A percentile compares a stretch with the other conserved stretches of the same genome.
phyloP scores from a whole-genome alignment of 2,888 invertebrate species.

The Beris chalybata region DNA sequence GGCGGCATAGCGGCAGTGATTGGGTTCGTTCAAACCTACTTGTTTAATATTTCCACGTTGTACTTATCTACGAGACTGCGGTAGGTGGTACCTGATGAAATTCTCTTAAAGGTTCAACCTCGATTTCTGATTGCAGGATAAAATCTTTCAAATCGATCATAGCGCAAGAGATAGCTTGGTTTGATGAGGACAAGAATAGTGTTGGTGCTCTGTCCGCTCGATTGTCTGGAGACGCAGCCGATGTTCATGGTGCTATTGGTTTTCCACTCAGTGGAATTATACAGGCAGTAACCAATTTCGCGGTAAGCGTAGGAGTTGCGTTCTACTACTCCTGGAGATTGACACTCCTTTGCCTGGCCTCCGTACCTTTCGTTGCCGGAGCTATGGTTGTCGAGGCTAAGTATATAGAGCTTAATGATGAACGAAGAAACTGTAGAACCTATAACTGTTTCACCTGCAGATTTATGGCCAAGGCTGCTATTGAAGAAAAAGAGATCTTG shows the following conservation, averaged over 20 bases:
- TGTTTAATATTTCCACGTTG: conserved; percentile 76
- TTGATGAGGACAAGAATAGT: conserved; percentile 68
- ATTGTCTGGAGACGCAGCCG: conserved; percentile 72
- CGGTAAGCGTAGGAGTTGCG: conserved; percentile 65
- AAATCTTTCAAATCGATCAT: conserved; percentile 67
- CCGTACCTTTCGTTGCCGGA: conserved; percentile 70
- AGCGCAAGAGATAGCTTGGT: conserved; percentile 75
- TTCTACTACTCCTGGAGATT: conserved; percentile 72
- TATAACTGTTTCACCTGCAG: conserved; percentile 41
- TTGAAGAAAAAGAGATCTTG: conserved; percentile 65
- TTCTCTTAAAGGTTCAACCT: not conserved
- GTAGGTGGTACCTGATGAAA: not conserved
- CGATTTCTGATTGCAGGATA: conserved; percentile 39
- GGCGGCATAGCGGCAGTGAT: conserved; percentile 66
- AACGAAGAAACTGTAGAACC: not conserved
- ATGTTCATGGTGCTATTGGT: conserved; percentile 75
- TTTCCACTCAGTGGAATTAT: conserved; percentile 69
- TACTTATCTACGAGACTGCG: conserved; percentile 65
- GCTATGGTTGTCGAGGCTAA: conserved; percentile 68
- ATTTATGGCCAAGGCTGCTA: conserved; percentile 64
- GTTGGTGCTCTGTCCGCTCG: conserved; percentile 71
- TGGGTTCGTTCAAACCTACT: conserved; percentile 70
- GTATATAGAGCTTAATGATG: conserved; percentile 1
- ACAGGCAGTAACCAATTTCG: conserved; percentile 68
- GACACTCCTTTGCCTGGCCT: conserved; percentile 67